Conservation (phyloP, 2,888 invertebrate genomes). For the Drosophila hamatofila region DNA sequence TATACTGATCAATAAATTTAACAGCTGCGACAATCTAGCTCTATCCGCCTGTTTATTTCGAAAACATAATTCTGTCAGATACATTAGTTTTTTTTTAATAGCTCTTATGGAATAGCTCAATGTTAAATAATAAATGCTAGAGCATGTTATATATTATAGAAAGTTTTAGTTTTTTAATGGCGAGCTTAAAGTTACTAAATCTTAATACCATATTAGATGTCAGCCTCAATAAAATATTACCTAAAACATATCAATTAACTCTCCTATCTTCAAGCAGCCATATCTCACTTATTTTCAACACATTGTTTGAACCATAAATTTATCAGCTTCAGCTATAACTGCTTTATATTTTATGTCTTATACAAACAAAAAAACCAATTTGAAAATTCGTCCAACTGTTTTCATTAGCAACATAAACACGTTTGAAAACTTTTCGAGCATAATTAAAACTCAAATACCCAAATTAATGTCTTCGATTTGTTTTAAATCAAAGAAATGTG, state of each 20-base stretch:
- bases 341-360: not conserved
- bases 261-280: not conserved
- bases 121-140: not conserved
- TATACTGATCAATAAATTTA: not conserved
- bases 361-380: not conserved
- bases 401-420: constrained; percentile 5
- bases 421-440: constrained; percentile 8
- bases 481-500: constrained; percentile 23
- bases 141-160: not conserved
- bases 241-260: not conserved
- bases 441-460: constrained; percentile 8
- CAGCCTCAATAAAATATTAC: not conserved
- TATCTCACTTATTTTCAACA: not conserved
- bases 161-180: not conserved
- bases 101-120: not conserved
- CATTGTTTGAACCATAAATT: not conserved
- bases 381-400: not conserved
- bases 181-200: not conserved
- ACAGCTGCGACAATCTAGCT: not conserved
- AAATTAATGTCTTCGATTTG: constrained; percentile 24
- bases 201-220: not conserved
- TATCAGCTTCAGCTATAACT: not conserved
- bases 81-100: no score
- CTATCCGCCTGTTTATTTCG: no score
- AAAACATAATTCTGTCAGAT: no score